Conservation (phyloP, 2,888 invertebrate species). For the Eustalomyia histrio region DNA sequence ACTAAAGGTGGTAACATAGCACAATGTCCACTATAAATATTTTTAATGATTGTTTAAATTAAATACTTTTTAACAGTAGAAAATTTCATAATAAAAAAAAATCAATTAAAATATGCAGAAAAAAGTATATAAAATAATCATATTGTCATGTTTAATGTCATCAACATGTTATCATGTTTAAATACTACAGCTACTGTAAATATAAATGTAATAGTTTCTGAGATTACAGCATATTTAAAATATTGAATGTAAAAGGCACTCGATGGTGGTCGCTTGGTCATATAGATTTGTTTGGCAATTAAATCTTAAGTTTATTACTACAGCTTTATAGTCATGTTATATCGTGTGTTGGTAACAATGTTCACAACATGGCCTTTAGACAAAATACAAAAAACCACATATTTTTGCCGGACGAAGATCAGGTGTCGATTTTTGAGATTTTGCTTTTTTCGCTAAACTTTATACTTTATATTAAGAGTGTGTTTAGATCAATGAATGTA, state of each 20-base stretch:
- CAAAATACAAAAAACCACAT: conserved; percentile 8
- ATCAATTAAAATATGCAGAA: conserved; percentile 46
- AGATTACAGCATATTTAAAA: conserved; percentile 53
- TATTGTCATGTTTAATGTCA: conserved; percentile 61
- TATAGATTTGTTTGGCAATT: conserved; percentile 60
- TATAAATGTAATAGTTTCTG: conserved; percentile 49
- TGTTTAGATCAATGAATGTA: conserved; percentile 13
- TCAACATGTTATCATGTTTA: conserved; percentile 58
- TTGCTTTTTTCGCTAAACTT: not conserved
- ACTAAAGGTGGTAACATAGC: conserved; percentile 36
- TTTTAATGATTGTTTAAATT: conserved; percentile 31
- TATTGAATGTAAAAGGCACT: conserved; percentile 20
- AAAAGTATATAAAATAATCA: conserved; percentile 34
- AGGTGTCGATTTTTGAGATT: conserved; percentile 50
- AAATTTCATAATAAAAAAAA: conserved; percentile 26
- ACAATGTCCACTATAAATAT: conserved; percentile 20
- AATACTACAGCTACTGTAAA: conserved; percentile 52
- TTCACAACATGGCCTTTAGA: not conserved
- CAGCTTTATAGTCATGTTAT: conserved; percentile 27
- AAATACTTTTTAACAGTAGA: not conserved
- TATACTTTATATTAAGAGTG: not conserved
- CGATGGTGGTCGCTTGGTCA: conserved; percentile 39
- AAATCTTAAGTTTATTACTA: conserved; percentile 58
- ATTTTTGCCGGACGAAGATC: conserved; percentile 44
- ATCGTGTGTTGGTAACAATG: not conserved